Conservation (phyloP, 2,113 vertebrate species). For the Nanorana parkeri region DNA sequence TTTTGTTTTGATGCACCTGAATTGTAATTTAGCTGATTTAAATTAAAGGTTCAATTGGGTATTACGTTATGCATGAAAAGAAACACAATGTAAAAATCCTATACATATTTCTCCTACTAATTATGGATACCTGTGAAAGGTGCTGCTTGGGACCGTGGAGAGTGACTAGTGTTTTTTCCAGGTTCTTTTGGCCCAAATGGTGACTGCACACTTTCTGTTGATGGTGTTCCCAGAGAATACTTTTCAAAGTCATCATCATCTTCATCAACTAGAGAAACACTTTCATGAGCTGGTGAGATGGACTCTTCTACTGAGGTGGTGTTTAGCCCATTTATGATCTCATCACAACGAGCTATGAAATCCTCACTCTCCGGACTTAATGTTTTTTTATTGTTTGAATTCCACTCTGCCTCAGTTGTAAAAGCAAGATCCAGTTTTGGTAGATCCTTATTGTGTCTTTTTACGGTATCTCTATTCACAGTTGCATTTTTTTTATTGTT, state of each 20-base stretch:
- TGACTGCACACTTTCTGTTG: slow-evolving; percentile 73
- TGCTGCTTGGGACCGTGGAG: slow-evolving; percentile 68
- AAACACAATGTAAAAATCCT: no score
- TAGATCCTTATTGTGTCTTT: slow-evolving; percentile 54
- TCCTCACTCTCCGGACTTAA: slow-evolving; percentile 73
- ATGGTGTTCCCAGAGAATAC: slow-evolving; percentile 80
- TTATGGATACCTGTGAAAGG: slow-evolving; percentile 88
- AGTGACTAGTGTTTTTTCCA: slow-evolving; percentile 52
- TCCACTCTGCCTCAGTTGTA: slow-evolving; percentile 62
- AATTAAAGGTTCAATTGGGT: no score
- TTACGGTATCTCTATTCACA: slow-evolving; percentile 46
- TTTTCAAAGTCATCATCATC: slow-evolving; percentile 83
- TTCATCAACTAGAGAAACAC: slow-evolving; percentile 65
- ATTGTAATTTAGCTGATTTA: no score
- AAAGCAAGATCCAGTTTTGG: slow-evolving; percentile 36
- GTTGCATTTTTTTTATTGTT: slow-evolving; percentile 59
- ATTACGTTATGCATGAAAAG: no score
- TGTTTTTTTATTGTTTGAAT: slow-evolving; percentile 59
- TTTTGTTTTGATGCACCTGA: no score
- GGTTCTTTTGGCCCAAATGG: slow-evolving; percentile 76
- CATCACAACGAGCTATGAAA: slow-evolving; percentile 85
- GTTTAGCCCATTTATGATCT: slow-evolving; percentile 86
- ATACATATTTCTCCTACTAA: no score
- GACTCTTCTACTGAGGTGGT: slow-evolving; percentile 50
- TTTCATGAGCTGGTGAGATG: slow-evolving; percentile 55